Base-by-base conservation (phyloP, 2,888 invertebrate species). In the Busseola fusca region DNA sequence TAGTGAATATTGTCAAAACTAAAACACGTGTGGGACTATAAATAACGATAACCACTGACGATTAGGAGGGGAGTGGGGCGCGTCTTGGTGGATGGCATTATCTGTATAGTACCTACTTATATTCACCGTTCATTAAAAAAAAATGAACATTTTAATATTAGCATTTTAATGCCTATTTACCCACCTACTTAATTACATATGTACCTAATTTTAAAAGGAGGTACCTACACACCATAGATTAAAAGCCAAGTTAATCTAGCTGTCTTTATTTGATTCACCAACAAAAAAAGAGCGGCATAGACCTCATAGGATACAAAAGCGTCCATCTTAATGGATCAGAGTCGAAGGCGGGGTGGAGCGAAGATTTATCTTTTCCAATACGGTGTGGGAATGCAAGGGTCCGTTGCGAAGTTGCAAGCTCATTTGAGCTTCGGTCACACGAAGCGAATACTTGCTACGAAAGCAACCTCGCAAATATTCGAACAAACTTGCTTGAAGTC, bases 341-440 rank as follows among this genome's bases (percentile, higher is more conserved):
- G 83, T 84, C 83, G 84, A 87, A 88, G 94, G 93, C 91, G 92
- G 90, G 90, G 91, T 88, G 87, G 84, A 83, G 76, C 78, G 84
- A 91, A 94, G 94, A 95, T 95, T 95, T 95, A 95, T 95, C 92
- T 93, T 90, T 92, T 93, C 89, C 91, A 92, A 93, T 91, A 90
- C 90, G 85, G 88, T 92, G 91, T 93, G 94, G 92, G 94, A 94
- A 94, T 89, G 88, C 73, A 74, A 85, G 86, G 87, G 85, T 86
- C 85, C 85, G 81, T 56, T 48, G 74, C 84, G 60, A 82, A 67
- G 65, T 78, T 76, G 74, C 82, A 74, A 64, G 73, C 75, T 86
- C 86, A 84, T 88, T 88, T 59, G 59, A 59, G 73, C 45, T 69
- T 42, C 14, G 77, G 10, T 69, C 59, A 77, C 73, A 74, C 69